phyloP scores from a whole-genome alignment of 2,888 invertebrate genomes.

The Embidobia sp. region DNA sequence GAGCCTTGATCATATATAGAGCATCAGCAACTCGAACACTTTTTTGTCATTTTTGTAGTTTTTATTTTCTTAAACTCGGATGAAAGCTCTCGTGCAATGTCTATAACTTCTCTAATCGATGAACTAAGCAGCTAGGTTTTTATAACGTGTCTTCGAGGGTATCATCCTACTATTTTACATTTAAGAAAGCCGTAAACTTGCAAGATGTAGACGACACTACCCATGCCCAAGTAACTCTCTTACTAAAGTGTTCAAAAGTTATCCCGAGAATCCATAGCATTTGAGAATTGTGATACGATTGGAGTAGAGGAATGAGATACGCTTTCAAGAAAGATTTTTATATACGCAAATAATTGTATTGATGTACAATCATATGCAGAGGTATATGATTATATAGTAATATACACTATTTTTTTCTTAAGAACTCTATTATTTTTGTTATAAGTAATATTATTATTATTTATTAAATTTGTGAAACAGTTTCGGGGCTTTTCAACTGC shows the following conservation, averaged over 20 bases:
- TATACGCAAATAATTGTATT: no score
- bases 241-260: conserved; percentile 30
- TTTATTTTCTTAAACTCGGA: conserved; percentile 55
- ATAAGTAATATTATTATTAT: no score
- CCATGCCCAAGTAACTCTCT: conserved; percentile 11
- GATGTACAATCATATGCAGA: no score
- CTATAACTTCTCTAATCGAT: conserved; percentile 53
- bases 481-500: no score
- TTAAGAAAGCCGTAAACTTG: conserved; percentile 34
- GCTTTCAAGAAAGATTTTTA: no score
- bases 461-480: no score
- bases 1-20: conserved; percentile 42
- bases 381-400: no score
- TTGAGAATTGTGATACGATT: conserved; percentile 5
- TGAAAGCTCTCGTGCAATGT: conserved; percentile 42
- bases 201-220: conserved; percentile 33
- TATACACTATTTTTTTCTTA: no score
- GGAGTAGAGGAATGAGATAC: no score
- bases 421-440: no score
- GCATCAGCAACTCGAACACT: conserved; percentile 32
- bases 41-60: conserved; percentile 39
- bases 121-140: conserved; percentile 47
- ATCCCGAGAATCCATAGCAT: conserved; percentile 12
- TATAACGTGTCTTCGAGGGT: conserved; percentile 35
- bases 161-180: conserved; percentile 43